A percentile compares a stretch with the other conserved stretches of the same genome.
phyloP scores from a whole-genome alignment of 2,888 invertebrate genomes.

The Brachypalpus laphriformis region DNA sequence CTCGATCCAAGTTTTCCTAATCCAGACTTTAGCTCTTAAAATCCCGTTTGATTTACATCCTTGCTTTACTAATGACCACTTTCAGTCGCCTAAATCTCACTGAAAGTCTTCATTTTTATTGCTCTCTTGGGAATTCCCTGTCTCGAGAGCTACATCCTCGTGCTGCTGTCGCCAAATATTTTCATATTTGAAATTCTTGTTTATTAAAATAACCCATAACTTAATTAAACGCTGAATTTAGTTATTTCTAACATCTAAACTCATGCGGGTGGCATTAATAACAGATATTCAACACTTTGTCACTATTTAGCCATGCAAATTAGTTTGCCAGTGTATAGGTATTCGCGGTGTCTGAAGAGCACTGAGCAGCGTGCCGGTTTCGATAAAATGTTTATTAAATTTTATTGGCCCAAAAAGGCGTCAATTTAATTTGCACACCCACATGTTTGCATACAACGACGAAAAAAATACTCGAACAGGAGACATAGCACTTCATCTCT shows the following conservation, averaged over 20 bases:
- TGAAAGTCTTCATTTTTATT: background rate
- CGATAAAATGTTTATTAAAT: constrained; percentile 39
- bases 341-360: background rate
- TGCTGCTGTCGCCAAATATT: constrained; percentile 7
- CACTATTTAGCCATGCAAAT: constrained; percentile 32
- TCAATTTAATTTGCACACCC: constrained; percentile 51
- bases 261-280: constrained; percentile 50
- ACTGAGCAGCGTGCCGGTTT: background rate
- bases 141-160: background rate
- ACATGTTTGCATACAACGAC: constrained; percentile 36
- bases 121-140: constrained; percentile 11
- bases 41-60: background rate
- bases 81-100: background rate
- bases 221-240: constrained; percentile 43
- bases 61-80: background rate
- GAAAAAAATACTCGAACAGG: constrained; percentile 18
- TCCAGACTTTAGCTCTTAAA: constrained; percentile 19
- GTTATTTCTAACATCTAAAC: constrained; percentile 15
- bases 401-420: constrained; percentile 30
- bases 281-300: constrained; percentile 25
- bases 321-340: constrained; percentile 3
- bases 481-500: constrained; percentile 23
- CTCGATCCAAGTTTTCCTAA: background rate
- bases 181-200: constrained; percentile 24
- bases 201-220: constrained; percentile 27